Conservation (phyloP, 2,888 invertebrate genomes). For the Harpagoxenus sublaevis region DNA sequence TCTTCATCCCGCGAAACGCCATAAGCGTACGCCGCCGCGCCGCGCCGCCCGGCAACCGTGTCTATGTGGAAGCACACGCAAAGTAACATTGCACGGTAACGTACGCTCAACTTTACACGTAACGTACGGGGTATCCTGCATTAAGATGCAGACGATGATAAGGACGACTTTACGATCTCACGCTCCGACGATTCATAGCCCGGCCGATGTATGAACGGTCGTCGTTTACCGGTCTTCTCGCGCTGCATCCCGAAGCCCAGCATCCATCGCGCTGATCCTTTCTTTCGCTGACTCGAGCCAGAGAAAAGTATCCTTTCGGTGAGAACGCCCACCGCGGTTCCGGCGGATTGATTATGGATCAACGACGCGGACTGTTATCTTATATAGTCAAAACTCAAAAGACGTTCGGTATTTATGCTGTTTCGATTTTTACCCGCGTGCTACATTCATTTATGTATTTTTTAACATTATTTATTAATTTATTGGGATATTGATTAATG, state of each 20-base stretch:
- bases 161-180: conserved; percentile 85
- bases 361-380: not conserved
- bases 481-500: not conserved
- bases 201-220: conserved; percentile 81
- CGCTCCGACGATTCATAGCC: conserved; percentile 85
- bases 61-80: conserved; percentile 60
- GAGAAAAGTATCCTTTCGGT: conserved; percentile 12
- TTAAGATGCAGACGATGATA: conserved; percentile 85
- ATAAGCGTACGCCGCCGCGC: conserved; percentile 59
- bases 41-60: conserved; percentile 26
- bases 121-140: conserved; percentile 79
- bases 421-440: not conserved
- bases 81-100: conserved; percentile 57
- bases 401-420: not conserved
- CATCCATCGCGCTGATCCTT: conserved; percentile 15
- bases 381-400: not conserved
- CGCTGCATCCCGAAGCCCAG: conserved; percentile 64
- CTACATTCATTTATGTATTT: not conserved
- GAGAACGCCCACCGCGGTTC: conserved; percentile 3
- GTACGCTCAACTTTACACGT: conserved; percentile 59
- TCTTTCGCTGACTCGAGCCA: conserved; percentile 5
- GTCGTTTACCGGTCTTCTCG: conserved; percentile 81
- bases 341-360: conserved; percentile 18
- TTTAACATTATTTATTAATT: not conserved
- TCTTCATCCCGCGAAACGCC: conserved; percentile 62